phyloP scores from a whole-genome alignment of 2,113 vertebrate genomes.

The Ailurus styani region DNA sequence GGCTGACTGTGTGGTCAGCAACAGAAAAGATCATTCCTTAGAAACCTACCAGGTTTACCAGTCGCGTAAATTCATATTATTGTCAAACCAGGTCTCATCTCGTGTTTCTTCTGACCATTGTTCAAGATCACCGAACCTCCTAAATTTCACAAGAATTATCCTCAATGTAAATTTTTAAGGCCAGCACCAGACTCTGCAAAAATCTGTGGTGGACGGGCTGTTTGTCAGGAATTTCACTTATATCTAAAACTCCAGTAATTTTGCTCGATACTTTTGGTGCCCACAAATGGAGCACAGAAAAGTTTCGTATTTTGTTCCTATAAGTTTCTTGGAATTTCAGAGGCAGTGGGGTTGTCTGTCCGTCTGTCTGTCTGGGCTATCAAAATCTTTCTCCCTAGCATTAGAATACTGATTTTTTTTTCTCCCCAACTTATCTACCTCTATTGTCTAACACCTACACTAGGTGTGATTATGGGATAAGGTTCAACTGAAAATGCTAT shows the following conservation, averaged over 20 bases:
- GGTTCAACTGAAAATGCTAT: constrained; percentile 60
- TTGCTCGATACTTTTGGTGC: not conserved
- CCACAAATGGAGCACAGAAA: not conserved
- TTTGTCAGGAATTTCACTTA: not conserved
- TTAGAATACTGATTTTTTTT: constrained; percentile 8
- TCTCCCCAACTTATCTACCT: constrained; percentile 81
- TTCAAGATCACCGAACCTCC: not conserved
- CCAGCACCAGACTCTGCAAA: not conserved
- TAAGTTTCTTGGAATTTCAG: not conserved
- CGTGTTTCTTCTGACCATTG: not conserved
- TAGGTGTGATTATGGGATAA: constrained; percentile 68
- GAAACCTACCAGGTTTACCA: not conserved
- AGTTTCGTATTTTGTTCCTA: not conserved
- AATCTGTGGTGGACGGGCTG: not conserved
- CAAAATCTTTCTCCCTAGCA: not conserved
- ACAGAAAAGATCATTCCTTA: not conserved
- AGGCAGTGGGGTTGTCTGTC: not conserved
- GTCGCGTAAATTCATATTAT: not conserved
- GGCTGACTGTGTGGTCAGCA: not conserved
- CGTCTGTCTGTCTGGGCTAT: not conserved
- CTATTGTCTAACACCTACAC: constrained; percentile 67
- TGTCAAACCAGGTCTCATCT: not conserved
- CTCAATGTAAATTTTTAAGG: not conserved
- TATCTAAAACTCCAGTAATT: not conserved
- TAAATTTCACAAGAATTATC: not conserved